Evolutionary conservation across 2,113 vertebrate species (phyloP).

Genomic region (Hymenochirus boettgeri): DNA sequence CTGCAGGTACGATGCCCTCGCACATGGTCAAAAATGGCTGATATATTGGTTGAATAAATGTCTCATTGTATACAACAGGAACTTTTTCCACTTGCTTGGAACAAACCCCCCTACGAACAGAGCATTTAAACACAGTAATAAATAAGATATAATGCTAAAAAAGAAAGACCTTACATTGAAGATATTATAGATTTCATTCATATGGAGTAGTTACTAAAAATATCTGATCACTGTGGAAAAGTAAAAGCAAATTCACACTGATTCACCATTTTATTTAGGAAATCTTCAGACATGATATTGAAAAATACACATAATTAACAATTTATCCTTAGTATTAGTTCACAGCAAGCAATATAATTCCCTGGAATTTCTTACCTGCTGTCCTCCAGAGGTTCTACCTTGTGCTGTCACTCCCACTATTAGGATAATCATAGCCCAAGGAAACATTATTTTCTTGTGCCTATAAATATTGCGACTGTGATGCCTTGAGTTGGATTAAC

Average conservation of each 20-base stretch:
- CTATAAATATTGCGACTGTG: neutral
- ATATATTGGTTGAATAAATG: conserved; percentile 52
- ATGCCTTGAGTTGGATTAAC: neutral
- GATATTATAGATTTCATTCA: no score
- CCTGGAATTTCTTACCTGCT: conserved; percentile 28
- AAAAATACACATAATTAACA: no score
- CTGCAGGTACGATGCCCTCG: conserved; percentile 53
- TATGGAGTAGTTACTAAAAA: no score
- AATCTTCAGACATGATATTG: no score
- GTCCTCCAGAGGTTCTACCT: neutral
- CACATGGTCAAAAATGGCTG: conserved; percentile 58
- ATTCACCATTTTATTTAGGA: no score
- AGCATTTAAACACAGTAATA: neutral
- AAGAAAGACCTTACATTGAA: no score
- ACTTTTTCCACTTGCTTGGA: conserved; percentile 49
- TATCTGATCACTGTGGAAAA: no score
- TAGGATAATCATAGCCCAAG: neutral
- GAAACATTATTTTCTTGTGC: neutral
- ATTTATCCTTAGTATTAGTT: no score
- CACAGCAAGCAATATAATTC: no score
- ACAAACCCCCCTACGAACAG: conserved; percentile 48
- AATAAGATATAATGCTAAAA: no score
- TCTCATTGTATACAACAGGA: conserved; percentile 56
- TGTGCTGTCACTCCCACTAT: neutral
- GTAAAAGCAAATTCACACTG: no score